Percentiles rank a stretch among this genome's conserved stretches.
Conservation (phyloP, 2,888 invertebrate species). For the Drosophila picticornis region DNA sequence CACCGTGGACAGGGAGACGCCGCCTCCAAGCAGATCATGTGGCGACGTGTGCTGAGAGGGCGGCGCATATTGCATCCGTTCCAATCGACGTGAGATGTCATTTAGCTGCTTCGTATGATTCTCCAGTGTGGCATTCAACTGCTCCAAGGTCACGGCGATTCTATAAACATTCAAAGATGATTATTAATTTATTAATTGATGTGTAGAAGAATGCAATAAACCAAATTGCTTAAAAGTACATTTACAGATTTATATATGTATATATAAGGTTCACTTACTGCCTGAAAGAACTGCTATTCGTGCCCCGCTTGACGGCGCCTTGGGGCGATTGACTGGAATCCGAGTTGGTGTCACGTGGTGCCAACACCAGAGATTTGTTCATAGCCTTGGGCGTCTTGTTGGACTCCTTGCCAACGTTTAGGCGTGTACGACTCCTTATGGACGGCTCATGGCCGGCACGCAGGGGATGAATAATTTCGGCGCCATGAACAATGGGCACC, state of each 20-base stretch:
- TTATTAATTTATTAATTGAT: background rate
- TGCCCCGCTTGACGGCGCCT: constrained; percentile 65
- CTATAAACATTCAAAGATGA: constrained; percentile 69
- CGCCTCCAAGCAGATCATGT: constrained; percentile 53
- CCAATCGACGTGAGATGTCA: constrained; percentile 79
- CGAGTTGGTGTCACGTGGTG: constrained; percentile 85
- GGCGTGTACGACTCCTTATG: constrained; percentile 25
- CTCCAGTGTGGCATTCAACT: constrained; percentile 86
- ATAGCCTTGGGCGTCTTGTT: constrained; percentile 53
- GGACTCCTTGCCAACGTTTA: background rate
- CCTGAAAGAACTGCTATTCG: constrained; percentile 55
- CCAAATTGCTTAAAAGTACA: background rate
- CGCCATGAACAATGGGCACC: constrained; percentile 86
- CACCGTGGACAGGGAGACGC: constrained; percentile 74
- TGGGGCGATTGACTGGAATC: constrained; percentile 86
- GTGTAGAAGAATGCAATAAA: background rate
- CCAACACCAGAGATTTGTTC: constrained; percentile 56
- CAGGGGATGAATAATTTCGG: constrained; percentile 33
- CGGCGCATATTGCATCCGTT: constrained; percentile 83
- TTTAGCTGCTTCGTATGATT: constrained; percentile 86
- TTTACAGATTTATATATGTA: background rate
- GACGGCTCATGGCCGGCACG: constrained; percentile 27
- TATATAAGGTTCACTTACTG: constrained; percentile 57
- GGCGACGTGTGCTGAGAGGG: constrained; percentile 30
- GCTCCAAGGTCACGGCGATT: constrained; percentile 85